Conservation (phyloP, 2,888 invertebrate species). For the Cosmorhoe ocellata region DNA sequence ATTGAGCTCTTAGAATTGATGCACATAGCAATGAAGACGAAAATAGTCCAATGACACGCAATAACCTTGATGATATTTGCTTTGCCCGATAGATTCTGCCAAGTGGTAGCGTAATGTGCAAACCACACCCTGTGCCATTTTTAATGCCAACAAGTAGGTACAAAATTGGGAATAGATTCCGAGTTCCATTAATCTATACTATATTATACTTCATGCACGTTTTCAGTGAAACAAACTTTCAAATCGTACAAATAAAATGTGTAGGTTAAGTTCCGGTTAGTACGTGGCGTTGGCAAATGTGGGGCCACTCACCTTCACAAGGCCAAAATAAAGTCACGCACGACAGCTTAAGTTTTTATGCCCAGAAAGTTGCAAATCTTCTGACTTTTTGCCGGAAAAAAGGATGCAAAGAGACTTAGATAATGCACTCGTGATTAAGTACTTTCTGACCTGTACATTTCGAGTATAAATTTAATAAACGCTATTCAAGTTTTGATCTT, state of each 20-base stretch:
- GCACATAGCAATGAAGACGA: slow-evolving; percentile 5
- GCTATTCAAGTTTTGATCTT: no score
- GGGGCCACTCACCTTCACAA: slow-evolving; percentile 56
- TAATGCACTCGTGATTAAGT: no score
- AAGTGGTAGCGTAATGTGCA: slow-evolving; percentile 41
- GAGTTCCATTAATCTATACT: neutral
- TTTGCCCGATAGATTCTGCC: slow-evolving; percentile 47
- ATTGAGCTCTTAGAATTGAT: no score
- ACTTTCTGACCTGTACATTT: no score
- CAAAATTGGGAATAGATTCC: slow-evolving; percentile 9
- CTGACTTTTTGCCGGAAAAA: neutral
- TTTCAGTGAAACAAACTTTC: slow-evolving; percentile 24
- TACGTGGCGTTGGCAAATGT: slow-evolving; percentile 33
- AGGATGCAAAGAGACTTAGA: no score
- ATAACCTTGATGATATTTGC: slow-evolving; percentile 30
- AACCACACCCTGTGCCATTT: slow-evolving; percentile 42
- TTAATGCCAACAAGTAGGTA: slow-evolving; percentile 29
- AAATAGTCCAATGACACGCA: slow-evolving; percentile 16
- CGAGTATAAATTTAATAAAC: no score
- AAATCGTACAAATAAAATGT: slow-evolving; percentile 26
- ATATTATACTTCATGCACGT: slow-evolving; percentile 3
- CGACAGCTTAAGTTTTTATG: slow-evolving; percentile 42
- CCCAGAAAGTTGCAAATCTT: slow-evolving; percentile 28
- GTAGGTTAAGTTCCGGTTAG: slow-evolving; percentile 29
- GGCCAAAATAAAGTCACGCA: slow-evolving; percentile 42